Conservation (phyloP, 1,140 invertebrate genomes). For the Drosophila gunungcola region DNA sequence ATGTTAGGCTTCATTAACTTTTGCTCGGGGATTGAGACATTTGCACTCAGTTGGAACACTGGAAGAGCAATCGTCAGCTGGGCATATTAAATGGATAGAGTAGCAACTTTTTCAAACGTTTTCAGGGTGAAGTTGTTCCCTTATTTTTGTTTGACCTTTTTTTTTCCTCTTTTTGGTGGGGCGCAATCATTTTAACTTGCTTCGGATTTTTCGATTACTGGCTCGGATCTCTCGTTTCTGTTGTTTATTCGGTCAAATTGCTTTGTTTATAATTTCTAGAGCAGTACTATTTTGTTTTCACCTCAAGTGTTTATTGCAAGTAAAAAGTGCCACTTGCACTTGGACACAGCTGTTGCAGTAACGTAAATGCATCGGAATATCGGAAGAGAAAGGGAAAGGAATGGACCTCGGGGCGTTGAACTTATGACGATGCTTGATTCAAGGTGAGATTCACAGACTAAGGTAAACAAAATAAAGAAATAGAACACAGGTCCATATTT, state of each 20-base stretch:
- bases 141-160: slow-evolving; percentile 14
- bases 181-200: slow-evolving; percentile 18
- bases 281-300: slow-evolving; percentile 22
- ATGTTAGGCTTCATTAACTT: slow-evolving; percentile 73
- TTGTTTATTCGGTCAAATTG: slow-evolving; percentile 64
- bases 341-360: slow-evolving; percentile 9
- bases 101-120: slow-evolving; percentile 16
- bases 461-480: slow-evolving; percentile 14
- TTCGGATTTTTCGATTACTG: slow-evolving; percentile 8
- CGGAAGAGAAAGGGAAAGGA: neutral
- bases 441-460: slow-evolving; percentile 19
- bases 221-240: neutral
- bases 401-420: slow-evolving; percentile 25
- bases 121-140: slow-evolving; percentile 26
- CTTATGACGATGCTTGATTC: slow-evolving; percentile 12
- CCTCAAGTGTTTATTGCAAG: slow-evolving; percentile 63
- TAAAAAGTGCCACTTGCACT: slow-evolving; percentile 70
- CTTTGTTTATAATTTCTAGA: slow-evolving; percentile 60
- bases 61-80: slow-evolving; percentile 25
- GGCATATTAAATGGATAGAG: slow-evolving; percentile 71
- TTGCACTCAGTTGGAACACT: slow-evolving; percentile 40
- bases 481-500: slow-evolving; percentile 17
- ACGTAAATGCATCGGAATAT: slow-evolving; percentile 2
- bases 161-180: neutral
- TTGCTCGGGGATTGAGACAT: slow-evolving; percentile 41